Conservation (phyloP, 2,888 invertebrate genomes). For the Cryptosula pallasiana region DNA sequence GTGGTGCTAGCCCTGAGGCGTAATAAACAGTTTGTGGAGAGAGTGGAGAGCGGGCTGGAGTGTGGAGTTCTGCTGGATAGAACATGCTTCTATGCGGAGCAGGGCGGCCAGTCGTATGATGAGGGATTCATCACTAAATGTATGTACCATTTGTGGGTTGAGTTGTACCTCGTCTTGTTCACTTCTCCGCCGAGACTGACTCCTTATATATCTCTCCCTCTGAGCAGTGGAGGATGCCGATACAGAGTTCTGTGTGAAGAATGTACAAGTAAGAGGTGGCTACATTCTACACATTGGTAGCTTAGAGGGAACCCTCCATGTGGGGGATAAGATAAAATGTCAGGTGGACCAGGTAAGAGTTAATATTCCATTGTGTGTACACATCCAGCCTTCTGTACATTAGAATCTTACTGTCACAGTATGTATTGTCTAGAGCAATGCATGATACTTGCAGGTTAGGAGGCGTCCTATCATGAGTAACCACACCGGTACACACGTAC, state of each 20-base stretch:
- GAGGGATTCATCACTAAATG: slow-evolving; percentile 63
- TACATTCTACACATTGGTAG: slow-evolving; percentile 90
- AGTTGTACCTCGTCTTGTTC: too few species aligned
- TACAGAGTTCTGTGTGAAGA: slow-evolving; percentile 79
- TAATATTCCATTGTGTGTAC: slow-evolving; percentile 24
- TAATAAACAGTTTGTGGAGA: slow-evolving; percentile 77
- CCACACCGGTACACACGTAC: slow-evolving; percentile 94
- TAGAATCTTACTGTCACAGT: too few species aligned
- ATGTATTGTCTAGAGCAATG: too few species aligned
- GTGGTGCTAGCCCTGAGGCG: slow-evolving; percentile 75
- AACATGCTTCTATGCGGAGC: slow-evolving; percentile 96
- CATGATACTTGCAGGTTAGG: slow-evolving; percentile 60
- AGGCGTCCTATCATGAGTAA: slow-evolving; percentile 94
- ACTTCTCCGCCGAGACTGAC: too few species aligned
- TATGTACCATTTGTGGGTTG: too few species aligned
- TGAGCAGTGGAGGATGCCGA: neutral
- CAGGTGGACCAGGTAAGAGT: slow-evolving; percentile 67
- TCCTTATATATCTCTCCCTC: too few species aligned
- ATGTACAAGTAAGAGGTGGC: slow-evolving; percentile 76
- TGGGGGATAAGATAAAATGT: slow-evolving; percentile 78
- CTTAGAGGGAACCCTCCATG: slow-evolving; percentile 72
- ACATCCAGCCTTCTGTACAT: too few species aligned
- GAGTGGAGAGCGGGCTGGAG: slow-evolving; percentile 69
- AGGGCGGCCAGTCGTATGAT: slow-evolving; percentile 97
- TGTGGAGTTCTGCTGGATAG: slow-evolving; percentile 85